Percentiles rank a stretch among this genome's conserved stretches.
Evolutionary conservation across 1,140 invertebrate genomes (phyloP).

Genomic region (Glomeris maerens): DNA sequence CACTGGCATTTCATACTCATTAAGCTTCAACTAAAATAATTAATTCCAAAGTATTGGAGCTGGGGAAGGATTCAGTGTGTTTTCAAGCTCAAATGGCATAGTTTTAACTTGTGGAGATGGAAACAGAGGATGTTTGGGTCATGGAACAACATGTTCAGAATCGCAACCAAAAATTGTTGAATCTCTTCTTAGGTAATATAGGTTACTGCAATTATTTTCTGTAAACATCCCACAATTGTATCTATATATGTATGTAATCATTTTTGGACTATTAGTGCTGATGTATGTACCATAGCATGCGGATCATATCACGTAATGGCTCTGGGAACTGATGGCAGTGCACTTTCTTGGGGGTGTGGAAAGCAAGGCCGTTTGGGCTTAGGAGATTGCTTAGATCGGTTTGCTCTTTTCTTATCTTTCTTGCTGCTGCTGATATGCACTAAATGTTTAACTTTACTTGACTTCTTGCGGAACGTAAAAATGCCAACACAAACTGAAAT

Average conservation of each 20-base stretch:
- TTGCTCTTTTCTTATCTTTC: too few relatives aligned
- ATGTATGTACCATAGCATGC: conserved; percentile 46
- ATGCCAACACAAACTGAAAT: too few relatives aligned
- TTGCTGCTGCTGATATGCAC: too few relatives aligned
- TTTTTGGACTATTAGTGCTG: conserved; percentile 38
- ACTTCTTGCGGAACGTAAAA: too few relatives aligned
- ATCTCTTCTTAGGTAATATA: conserved; percentile 30
- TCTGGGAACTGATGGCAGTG: conserved; percentile 41
- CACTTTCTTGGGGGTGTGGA: conserved; percentile 55
- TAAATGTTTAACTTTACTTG: too few relatives aligned
- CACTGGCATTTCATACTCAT: not conserved
- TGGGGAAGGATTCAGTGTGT: conserved; percentile 45
- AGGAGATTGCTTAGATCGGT: too few relatives aligned
- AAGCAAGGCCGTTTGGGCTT: too few relatives aligned
- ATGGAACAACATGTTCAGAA: conserved; percentile 43
- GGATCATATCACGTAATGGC: conserved; percentile 51
- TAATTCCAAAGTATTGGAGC: conserved; percentile 35
- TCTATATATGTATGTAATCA: too few relatives aligned
- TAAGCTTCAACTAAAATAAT: too few relatives aligned
- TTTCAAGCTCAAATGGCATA: conserved; percentile 52
- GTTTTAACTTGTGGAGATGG: conserved; percentile 56
- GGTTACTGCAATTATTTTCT: too few relatives aligned
- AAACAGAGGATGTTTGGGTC: conserved; percentile 46
- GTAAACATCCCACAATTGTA: conserved; percentile 22
- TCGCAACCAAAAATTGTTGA: conserved; percentile 48